Evolutionary conservation across 2,888 invertebrate genomes (phyloP), one percentile per base, ranked within the genome.

Genomic region (Eupithecia dodoneata): DNA sequence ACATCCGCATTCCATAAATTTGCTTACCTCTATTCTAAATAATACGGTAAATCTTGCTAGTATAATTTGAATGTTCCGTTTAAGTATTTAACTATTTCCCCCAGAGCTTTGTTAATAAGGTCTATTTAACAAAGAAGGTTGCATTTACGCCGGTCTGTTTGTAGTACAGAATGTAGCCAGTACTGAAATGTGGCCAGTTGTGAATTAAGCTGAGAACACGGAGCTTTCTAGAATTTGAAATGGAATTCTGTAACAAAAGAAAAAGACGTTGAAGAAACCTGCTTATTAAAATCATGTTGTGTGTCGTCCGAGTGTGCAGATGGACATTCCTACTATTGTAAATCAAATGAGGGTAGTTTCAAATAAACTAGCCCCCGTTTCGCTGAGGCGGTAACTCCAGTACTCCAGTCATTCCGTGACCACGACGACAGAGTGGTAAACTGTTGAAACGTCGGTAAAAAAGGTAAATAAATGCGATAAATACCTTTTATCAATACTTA

Each of bases 91-190:
- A 63, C 42, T 42, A 66, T 66, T 42, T 66, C 4, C 15, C 41
- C 41, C 15, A 42, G 66, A 15, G 66, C 30, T 63, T 66, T 41
- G 66, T 15, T 66, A 66, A 42, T 66, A 66, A 66, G 66, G 42
- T 42, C 15, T 42, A 41, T 41, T 41, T 5, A 30, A 63, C 66
- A 66, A 66, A 42, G 66, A 42, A 66, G 66, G 42, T 12, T 66
- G 15, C 42, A 66, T 66, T 66, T 66, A 66, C 7, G 15, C 15
- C 4, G 5, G 65, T 65, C 30, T 66, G 15, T 13, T 66, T 3
- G 66, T 66, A 6, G 41, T 4, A 42, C 42, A 66, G 66, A 63
- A 63, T 15, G 66, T 41, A 9, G 59, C 15, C 63, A 18, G 63
- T 65, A 12, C 30, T 30, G 4, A 30, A 18, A 18, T 65, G 63